These are phyloP conservation scores for Lasioglossum calceatum DNA, from an alignment of 2,888 invertebrate genomes.

Conservation along the genomic window DNA sequence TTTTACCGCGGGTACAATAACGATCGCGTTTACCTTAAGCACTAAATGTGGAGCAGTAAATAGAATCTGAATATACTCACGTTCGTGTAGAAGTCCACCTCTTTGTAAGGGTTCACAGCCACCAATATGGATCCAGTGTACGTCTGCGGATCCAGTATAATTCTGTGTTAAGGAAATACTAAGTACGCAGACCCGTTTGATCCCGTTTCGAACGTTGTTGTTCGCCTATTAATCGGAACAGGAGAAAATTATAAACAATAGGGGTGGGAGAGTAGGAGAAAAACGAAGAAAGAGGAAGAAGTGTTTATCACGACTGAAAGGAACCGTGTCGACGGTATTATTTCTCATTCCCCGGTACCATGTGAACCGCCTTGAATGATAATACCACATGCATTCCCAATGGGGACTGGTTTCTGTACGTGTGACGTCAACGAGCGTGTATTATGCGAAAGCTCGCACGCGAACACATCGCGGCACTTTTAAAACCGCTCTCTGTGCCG, in stretches of 20 bases:
- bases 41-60: neutral
- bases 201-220: neutral
- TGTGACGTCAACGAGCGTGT: constrained; percentile 27
- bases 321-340: constrained; percentile 54
- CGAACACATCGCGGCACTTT: constrained; percentile 7
- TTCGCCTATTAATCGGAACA: constrained; percentile 32
- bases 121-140: constrained; percentile 97
- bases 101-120: constrained; percentile 97
- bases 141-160: constrained; percentile 87
- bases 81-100: constrained; percentile 94
- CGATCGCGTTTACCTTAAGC: neutral
- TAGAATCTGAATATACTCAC: constrained; percentile 86
- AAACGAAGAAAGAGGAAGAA: neutral
- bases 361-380: constrained; percentile 53
- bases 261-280: neutral
- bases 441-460: neutral
- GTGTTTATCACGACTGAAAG: constrained; percentile 44
- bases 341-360: constrained; percentile 45
- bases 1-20: too few species aligned
- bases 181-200: neutral
- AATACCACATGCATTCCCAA: constrained; percentile 53
- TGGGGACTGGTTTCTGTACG: constrained; percentile 16
- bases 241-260: constrained; percentile 15
- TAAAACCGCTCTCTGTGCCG: neutral
- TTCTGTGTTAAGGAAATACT: constrained; percentile 82